Conservation (phyloP, 2,888 invertebrate genomes). For the Plebejus argus region DNA sequence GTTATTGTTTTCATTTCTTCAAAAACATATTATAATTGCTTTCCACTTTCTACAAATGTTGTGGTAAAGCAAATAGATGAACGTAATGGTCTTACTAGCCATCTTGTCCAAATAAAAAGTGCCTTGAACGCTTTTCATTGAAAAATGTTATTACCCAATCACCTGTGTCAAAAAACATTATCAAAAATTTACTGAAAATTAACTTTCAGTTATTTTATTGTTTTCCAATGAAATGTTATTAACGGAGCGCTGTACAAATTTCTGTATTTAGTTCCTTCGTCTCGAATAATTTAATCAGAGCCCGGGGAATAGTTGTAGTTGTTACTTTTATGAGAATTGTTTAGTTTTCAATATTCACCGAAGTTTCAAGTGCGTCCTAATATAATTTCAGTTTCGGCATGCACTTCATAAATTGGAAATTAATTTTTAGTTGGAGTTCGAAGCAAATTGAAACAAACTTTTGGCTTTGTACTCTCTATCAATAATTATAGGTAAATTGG, state of each 20-base stretch:
- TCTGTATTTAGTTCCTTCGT: constrained; percentile 25
- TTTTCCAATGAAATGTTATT: constrained; percentile 26
- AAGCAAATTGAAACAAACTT: neutral
- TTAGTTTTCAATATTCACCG: constrained; percentile 38
- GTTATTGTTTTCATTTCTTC: too few relatives aligned
- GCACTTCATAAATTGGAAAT: constrained; percentile 18
- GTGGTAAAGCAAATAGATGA: neutral
- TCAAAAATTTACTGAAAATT: neutral
- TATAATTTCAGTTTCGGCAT: constrained; percentile 28
- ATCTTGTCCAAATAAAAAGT: neutral
- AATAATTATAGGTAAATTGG: neutral
- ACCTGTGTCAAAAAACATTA: neutral
- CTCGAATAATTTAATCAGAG: constrained; percentile 38
- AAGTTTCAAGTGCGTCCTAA: constrained; percentile 38
- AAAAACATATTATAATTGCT: too few relatives aligned
- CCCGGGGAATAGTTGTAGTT: constrained; percentile 36
- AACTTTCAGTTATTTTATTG: constrained; percentile 5
- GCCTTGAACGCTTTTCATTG: neutral
- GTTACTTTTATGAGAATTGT: constrained; percentile 38
- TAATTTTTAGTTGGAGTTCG: constrained; percentile 8
- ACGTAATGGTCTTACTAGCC: neutral
- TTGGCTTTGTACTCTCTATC: neutral
- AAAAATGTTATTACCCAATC: neutral
- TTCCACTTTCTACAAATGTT: too few relatives aligned
- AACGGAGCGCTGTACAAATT: constrained; percentile 8